Evolutionary conservation across 2,888 invertebrate species (phyloP), one percentile per base, ranked within the genome.

Genomic region (Rhabditophanes sp.): DNA sequence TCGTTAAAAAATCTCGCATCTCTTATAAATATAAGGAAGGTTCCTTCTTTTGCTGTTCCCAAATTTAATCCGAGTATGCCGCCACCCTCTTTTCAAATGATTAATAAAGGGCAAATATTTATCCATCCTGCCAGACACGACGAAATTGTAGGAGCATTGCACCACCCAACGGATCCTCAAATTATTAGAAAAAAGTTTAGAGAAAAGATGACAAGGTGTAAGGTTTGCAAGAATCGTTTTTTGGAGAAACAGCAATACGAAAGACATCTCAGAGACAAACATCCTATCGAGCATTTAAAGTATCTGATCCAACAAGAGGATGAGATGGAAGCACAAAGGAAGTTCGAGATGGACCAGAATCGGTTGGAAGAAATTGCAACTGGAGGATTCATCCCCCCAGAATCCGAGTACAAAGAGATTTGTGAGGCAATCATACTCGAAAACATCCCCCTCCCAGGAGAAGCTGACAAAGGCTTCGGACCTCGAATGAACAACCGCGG

Each of bases 351-450:
- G 25, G 63, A 61, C 34, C 40, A 51, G 21, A 49, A 46, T 20
- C 37, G 61, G 25, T 46, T 62, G 5, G 63, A 63, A 25, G 63
- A 63, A 39, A 32, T 63, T 4, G 41, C 43, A n/a, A 48, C 49
- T 15, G 64, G 64, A 14, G 64, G 64, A 12, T 64, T 59, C 35
- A 64, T 64, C 38, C 61, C 64, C n/a, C 64, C 64, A 1, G 53
- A 52, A 18, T 38, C 42, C 12, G 61, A 60, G 4, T 22, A n/a
- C n/a, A 26, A 26, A n/a, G 19, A 26, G 9, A 9, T 9, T 21
- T 8, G 8, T 25, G 28, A 22, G 9, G 9, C 23, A 22, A 22
- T 22, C 9, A 22, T 9, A 9, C 9, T 22, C 9, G 9, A 27
- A 21, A 28, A 12, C 11, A 62, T 62, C 31, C 62, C 62, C 2